A percentile compares a stretch with the other conserved stretches of the same genome.
Evolutionary conservation across 1,140 invertebrate species (phyloP).

Genomic region (Tetranychus cinnabarinus): DNA sequence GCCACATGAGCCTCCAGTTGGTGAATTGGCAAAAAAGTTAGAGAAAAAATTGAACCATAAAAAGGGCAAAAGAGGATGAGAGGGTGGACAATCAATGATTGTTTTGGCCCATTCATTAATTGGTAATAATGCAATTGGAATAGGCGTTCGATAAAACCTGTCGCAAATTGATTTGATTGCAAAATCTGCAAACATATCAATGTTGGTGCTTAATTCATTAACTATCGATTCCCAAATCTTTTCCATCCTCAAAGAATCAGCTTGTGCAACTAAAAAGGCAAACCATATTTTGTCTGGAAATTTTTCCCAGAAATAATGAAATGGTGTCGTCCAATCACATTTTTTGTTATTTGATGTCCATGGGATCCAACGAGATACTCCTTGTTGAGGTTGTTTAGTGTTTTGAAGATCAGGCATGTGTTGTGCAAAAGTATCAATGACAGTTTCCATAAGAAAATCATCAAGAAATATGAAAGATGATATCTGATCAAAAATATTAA

Average conservation of each 20-base stretch:
- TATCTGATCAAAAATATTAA: constrained; percentile 5
- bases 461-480: not conserved
- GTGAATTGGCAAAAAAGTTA: constrained; percentile 3
- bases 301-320: constrained; percentile 5
- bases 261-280: not conserved
- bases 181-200: not conserved
- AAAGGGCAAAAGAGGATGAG: constrained; percentile 3
- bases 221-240: constrained; percentile 11
- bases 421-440: not conserved
- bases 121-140: constrained; percentile 4
- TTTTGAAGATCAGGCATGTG: not conserved
- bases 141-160: not conserved
- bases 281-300: constrained; percentile 1
- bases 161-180: constrained; percentile 1
- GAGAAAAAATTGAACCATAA: constrained; percentile 8
- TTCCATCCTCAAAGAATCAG: constrained; percentile 1
- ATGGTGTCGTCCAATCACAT: constrained; percentile 5
- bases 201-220: constrained; percentile 2
- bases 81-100: not conserved
- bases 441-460: not conserved
- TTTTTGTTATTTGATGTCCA: not conserved
- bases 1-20: constrained; percentile 3
- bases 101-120: constrained; percentile 7
- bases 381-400: not conserved
- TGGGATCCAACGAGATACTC: not conserved